These are phyloP conservation scores for Nannospalax galili DNA, from an alignment of 2,113 vertebrate genomes.

Conservation along the genomic window DNA sequence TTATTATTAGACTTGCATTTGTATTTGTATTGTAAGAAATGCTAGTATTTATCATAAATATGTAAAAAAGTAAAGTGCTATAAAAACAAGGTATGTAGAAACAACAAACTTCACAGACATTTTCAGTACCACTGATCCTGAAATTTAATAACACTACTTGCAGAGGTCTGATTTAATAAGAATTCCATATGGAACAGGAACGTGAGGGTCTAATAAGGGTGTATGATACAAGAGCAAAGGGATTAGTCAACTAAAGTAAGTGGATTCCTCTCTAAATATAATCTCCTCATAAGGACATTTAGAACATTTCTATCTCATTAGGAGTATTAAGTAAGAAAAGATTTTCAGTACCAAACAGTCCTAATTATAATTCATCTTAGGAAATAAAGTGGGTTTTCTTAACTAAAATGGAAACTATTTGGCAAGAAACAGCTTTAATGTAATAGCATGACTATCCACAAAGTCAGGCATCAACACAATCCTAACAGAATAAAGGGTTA, in stretches of 20 bases:
- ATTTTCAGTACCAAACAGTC: constrained; percentile 50
- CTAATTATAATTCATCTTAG: constrained; percentile 64
- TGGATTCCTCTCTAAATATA: constrained; percentile 69
- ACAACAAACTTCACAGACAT: constrained; percentile 56
- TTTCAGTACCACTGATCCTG: constrained; percentile 60
- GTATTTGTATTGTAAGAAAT: too few species aligned
- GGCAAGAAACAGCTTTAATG: constrained; percentile 57
- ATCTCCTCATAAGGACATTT: constrained; percentile 65
- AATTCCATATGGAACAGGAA: constrained; percentile 58
- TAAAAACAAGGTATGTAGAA: constrained; percentile 33
- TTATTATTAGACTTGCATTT: too few species aligned
- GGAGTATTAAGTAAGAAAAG: constrained; percentile 68
- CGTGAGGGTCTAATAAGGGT: constrained; percentile 59
- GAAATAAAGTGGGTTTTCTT: constrained; percentile 64
- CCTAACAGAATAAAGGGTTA: background rate
- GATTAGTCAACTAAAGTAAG: constrained; percentile 71
- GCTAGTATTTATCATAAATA: constrained; percentile 31
- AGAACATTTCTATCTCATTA: constrained; percentile 72
- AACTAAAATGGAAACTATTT: constrained; percentile 36
- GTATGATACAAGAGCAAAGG: constrained; percentile 54
- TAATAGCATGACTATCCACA: constrained; percentile 30
- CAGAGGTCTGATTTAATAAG: constrained; percentile 58
- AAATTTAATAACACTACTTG: constrained; percentile 37
- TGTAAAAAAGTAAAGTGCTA: constrained; percentile 17
- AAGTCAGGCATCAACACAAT: constrained; percentile 52